phyloP scores from a whole-genome alignment of 2,113 vertebrate species.

The Pachyramphus minor region DNA sequence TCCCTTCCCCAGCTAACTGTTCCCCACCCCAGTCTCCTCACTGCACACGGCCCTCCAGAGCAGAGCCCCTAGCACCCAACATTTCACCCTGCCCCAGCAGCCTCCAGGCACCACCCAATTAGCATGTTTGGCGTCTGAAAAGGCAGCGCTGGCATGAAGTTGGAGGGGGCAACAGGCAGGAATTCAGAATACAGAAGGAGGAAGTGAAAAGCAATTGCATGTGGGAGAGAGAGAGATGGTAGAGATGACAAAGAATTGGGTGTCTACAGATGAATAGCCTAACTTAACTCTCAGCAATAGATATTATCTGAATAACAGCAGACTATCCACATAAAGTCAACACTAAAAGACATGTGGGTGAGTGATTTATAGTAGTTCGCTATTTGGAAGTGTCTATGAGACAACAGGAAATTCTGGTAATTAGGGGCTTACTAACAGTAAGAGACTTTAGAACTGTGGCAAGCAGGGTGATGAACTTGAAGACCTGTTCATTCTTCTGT shows the following conservation, averaged over 20 bases:
- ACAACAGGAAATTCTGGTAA: neutral
- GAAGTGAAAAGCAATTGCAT: neutral
- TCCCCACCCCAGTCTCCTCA: no score
- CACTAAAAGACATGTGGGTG: neutral
- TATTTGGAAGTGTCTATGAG: neutral
- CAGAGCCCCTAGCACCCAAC: neutral
- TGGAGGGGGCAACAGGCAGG: neutral
- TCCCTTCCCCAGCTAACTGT: neutral
- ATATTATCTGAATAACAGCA: neutral
- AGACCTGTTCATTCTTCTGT: neutral
- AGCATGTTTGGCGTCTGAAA: neutral
- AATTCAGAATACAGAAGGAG: neutral
- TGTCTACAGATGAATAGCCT: neutral
- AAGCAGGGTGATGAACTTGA: neutral
- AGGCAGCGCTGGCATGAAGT: rapidly evolving
- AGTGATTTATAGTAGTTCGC: neutral
- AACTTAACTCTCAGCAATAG: neutral
- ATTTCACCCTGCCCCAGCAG: neutral
- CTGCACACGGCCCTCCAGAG: neutral
- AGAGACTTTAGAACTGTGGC: neutral
- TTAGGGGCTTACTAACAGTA: neutral
- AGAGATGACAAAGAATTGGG: neutral
- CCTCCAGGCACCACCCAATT: no score
- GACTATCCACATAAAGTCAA: neutral
- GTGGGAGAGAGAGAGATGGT: no score